Base-by-base conservation (phyloP, 1,140 invertebrate genomes). In the Halesus radiatus region DNA sequence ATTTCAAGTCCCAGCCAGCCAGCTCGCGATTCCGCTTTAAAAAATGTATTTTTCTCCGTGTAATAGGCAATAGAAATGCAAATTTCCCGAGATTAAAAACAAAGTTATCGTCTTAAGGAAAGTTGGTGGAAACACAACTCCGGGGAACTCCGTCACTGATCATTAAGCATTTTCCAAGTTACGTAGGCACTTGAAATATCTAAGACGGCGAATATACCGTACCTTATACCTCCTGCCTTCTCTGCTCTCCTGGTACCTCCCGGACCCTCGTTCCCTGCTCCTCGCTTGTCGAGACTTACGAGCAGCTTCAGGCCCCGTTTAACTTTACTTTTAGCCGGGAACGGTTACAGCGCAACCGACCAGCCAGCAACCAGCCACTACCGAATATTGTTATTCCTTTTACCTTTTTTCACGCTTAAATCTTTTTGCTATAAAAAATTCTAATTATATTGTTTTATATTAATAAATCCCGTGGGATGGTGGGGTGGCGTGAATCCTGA, bases 31-130 rank as follows among this genome's bases (percentile, higher is more conserved):
- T 53, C 52, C 54, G 52, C 72, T 74, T 26, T 45, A 70, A 74
- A 74, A 37, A 58, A 26, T 74, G 29, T 74, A 74, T 74, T 70
- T 78, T 53, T 77, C 70, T 60, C 66, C 58, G 68, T 74, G 70
- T 73, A 79, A 79, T 79, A 74, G 68, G 78, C 78, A 79, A 79
- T 79, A 79, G 78, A 79, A 79, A 79, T 79, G 78, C 70, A 79
- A 79, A 79, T 79, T 79, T 74, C 45, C 70, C 78, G 70, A 79
- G 78, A 79, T 79, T 79, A 79, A 79, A 79, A 79, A 79, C 78
- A 79, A 79, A 79, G 78, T 79, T 79, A 60, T 50, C 78, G 76
- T 78, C 76, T 78, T 29, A 45, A 66, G 45, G 22, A 72, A 56
- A 72, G n/a, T 76, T 20, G 50, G 58, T n/a, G 10, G 73, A 58